A percentile compares a stretch with the other conserved stretches of the same genome.
Evolutionary conservation across 2,113 vertebrate species (phyloP).

Genomic region (Sarotherodon lohbergeri): DNA sequence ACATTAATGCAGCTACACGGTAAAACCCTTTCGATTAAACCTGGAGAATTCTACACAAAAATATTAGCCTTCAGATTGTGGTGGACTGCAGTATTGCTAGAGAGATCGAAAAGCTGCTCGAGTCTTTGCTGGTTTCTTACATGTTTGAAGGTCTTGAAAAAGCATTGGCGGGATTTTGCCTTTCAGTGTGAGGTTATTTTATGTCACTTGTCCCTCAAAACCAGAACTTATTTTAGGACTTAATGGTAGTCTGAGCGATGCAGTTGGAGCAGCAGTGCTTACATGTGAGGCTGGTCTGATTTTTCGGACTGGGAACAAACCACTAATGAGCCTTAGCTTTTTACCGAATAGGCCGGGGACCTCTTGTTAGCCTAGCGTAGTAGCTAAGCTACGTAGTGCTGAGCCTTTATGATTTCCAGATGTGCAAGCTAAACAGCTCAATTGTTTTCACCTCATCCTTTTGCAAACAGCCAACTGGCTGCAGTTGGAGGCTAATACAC

Average conservation of each 20-base stretch:
- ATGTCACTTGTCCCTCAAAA: background rate
- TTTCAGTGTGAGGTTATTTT: background rate
- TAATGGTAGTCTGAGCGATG: background rate
- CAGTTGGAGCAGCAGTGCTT: background rate
- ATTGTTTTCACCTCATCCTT: conserved; percentile 43
- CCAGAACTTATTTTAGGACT: conserved; percentile 9
- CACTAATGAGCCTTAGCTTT: conserved; percentile 35
- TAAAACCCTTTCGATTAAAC: background rate
- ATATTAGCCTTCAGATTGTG: background rate
- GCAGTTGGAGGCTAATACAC: background rate
- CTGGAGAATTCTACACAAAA: background rate
- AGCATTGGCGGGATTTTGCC: background rate
- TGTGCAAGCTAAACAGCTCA: conserved; percentile 46
- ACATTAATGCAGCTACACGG: background rate
- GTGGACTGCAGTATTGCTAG: background rate
- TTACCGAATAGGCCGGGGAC: background rate
- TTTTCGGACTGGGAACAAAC: conserved; percentile 27
- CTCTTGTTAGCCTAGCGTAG: conserved; percentile 20
- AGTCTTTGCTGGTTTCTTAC: background rate
- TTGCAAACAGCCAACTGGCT: conserved; percentile 19
- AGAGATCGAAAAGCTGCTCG: background rate
- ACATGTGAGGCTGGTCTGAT: background rate
- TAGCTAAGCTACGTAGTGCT: conserved; percentile 4
- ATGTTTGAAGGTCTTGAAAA: background rate
- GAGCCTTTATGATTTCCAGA: conserved; percentile 61